phyloP scores from a whole-genome alignment of 2,797 vertebrate genomes.

The Hypotaenidia okinawae region DNA sequence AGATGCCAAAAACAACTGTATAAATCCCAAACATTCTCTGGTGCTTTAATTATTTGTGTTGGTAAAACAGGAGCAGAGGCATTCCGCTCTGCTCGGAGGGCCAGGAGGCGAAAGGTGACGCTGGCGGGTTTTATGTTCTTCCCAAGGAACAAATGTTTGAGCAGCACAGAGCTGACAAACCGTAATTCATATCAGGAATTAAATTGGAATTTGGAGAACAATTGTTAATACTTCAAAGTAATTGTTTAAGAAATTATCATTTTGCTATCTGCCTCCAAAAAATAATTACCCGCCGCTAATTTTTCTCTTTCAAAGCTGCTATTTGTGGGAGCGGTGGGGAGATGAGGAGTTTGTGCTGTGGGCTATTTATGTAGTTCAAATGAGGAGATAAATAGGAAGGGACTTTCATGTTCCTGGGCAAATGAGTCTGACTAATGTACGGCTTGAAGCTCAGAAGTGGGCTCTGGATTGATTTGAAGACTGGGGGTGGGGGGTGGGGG shows the following conservation, averaged over 20 bases:
- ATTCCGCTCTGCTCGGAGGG: slow-evolving; percentile 3
- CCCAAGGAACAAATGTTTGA: slow-evolving; percentile 51
- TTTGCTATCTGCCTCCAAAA: slow-evolving; percentile 57
- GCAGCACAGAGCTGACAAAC: slow-evolving; percentile 57
- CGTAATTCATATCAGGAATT: slow-evolving; percentile 51
- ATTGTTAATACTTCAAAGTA: slow-evolving; percentile 69
- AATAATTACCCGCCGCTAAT: slow-evolving; percentile 62
- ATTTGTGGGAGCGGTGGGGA: slow-evolving; percentile 29
- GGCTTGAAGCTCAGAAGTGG: slow-evolving; percentile 6
- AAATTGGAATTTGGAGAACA: slow-evolving; percentile 64
- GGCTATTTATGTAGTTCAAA: slow-evolving; percentile 62
- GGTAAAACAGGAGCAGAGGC: slow-evolving; percentile 27
- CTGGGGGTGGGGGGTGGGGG: neutral
- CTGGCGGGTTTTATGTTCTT: slow-evolving; percentile 44
- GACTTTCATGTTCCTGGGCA: slow-evolving; percentile 51
- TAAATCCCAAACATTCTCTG: slow-evolving; percentile 57
- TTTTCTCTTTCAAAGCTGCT: slow-evolving; percentile 60
- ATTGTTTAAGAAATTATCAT: slow-evolving; percentile 68
- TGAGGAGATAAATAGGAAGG: slow-evolving; percentile 53
- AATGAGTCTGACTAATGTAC: slow-evolving; percentile 48
- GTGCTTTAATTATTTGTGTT: slow-evolving; percentile 68
- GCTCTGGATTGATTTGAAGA: neutral
- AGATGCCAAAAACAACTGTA: slow-evolving; percentile 55
- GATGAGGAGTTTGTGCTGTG: slow-evolving; percentile 49
- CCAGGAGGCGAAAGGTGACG: slow-evolving; percentile 19